Conservation (phyloP, 2,113 vertebrate species). For the Mus musculus region DNA sequence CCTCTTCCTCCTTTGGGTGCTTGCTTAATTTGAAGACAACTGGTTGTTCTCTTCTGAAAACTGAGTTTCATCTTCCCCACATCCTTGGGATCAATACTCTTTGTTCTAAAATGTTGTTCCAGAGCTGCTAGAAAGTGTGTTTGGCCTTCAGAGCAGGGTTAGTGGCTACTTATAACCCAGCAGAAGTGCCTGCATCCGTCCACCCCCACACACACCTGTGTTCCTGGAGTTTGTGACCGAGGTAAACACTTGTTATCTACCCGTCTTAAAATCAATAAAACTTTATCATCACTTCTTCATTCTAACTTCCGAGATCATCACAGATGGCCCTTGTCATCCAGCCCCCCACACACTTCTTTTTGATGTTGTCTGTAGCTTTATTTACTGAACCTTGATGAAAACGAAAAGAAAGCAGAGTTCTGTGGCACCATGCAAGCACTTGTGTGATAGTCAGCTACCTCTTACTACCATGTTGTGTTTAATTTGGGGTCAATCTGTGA, state of each 20-base stretch:
- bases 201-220: too few species aligned
- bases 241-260: neutral
- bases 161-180: too few species aligned
- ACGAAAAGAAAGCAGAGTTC: neutral
- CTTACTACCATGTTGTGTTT: neutral
- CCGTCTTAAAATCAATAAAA: neutral
- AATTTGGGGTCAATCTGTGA: neutral
- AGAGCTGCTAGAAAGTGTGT: neutral
- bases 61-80: neutral
- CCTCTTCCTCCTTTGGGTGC: neutral
- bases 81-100: neutral
- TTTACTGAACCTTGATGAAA: fast-evolving
- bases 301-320: neutral
- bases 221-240: neutral
- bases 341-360: neutral
- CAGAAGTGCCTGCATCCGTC: neutral
- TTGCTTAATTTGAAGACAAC: neutral
- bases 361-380: neutral
- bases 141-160: neutral
- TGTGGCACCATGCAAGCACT: too few species aligned
- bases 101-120: neutral
- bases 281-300: neutral
- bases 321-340: neutral
- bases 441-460: neutral
- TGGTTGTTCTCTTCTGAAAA: neutral